A percentile compares a stretch with the other conserved stretches of the same genome.
Conservation (phyloP, 1,140 invertebrate species). For the Lethrus apterus region DNA sequence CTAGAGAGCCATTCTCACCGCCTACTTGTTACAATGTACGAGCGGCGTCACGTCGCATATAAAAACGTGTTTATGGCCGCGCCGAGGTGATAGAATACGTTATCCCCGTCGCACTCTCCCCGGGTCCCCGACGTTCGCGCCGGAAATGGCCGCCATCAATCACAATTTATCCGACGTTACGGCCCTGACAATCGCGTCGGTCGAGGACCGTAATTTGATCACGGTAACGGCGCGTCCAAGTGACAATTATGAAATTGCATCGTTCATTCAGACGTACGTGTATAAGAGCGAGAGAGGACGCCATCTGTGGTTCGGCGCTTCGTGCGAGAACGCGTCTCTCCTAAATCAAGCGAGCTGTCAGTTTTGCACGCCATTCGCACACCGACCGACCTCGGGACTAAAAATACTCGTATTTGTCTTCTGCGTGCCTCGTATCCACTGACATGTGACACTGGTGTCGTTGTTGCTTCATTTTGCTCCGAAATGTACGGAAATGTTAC, state of each 20-base stretch:
- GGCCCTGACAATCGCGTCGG: not conserved
- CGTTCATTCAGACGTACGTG: conserved; percentile 35
- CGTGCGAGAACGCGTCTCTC: conserved; percentile 30
- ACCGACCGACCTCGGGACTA: too few species aligned
- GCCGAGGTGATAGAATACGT: conserved; percentile 35
- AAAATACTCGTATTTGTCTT: conserved; percentile 35
- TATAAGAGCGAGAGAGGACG: conserved; percentile 30
- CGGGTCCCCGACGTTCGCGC: conserved; percentile 27
- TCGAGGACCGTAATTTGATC: conserved; percentile 22
- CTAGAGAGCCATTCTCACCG: conserved; percentile 37
- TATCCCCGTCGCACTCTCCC: too few species aligned
- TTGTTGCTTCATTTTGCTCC: too few species aligned
- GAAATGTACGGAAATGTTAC: too few species aligned
- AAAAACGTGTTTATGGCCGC: conserved; percentile 39
- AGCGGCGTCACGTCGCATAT: conserved; percentile 33
- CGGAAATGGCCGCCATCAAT: conserved; percentile 37
- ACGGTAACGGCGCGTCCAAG: conserved; percentile 24
- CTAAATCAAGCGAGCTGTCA: conserved; percentile 35
- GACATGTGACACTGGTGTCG: conserved; percentile 29
- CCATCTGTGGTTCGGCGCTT: conserved; percentile 19
- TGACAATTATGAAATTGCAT: conserved; percentile 40
- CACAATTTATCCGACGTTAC: conserved; percentile 27
- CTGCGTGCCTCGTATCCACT: conserved; percentile 27
- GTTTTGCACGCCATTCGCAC: conserved; percentile 23
- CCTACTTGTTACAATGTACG: conserved; percentile 35